Evolutionary conservation across 1,140 invertebrate species (phyloP).

Genomic region (Antheraea mylitta): DNA sequence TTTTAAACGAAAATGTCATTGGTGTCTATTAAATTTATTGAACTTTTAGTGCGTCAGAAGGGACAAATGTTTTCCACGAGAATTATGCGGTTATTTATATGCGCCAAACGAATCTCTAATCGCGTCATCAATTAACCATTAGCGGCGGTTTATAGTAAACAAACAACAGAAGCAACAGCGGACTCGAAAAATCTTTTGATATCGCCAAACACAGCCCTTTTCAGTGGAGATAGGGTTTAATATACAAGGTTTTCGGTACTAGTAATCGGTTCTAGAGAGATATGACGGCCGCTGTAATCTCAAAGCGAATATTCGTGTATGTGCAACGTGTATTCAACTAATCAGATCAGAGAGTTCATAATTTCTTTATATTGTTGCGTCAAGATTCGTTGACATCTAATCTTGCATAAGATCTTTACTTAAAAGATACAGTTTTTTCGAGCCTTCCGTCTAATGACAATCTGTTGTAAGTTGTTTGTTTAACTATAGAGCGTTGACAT

Average conservation of each 20-base stretch:
- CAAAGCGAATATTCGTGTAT: slow-evolving; percentile 34
- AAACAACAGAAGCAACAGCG: slow-evolving; percentile 26
- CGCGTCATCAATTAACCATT: slow-evolving; percentile 50
- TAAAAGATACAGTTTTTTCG: background rate
- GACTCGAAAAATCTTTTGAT: slow-evolving; percentile 23
- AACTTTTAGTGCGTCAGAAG: no score
- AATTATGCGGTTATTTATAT: slow-evolving; percentile 41
- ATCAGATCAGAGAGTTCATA: slow-evolving; percentile 34
- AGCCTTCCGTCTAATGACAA: background rate
- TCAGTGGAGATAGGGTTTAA: slow-evolving; percentile 18
- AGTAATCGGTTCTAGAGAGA: background rate
- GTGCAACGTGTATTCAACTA: slow-evolving; percentile 15
- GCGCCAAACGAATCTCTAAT: slow-evolving; percentile 29
- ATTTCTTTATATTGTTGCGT: slow-evolving; percentile 8
- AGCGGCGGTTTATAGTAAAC: slow-evolving; percentile 39
- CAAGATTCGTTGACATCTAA: background rate
- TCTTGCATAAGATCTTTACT: background rate
- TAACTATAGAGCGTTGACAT: slow-evolving; percentile 14
- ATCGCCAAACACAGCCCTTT: slow-evolving; percentile 21
- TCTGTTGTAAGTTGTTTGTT: background rate
- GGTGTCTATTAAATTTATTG: no score
- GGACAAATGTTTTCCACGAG: slow-evolving; percentile 35
- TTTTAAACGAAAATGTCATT: no score
- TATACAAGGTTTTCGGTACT: background rate
- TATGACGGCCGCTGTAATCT: slow-evolving; percentile 26